phyloP scores from a whole-genome alignment of 2,888 invertebrate genomes.

The Chloroclystis v-ata region DNA sequence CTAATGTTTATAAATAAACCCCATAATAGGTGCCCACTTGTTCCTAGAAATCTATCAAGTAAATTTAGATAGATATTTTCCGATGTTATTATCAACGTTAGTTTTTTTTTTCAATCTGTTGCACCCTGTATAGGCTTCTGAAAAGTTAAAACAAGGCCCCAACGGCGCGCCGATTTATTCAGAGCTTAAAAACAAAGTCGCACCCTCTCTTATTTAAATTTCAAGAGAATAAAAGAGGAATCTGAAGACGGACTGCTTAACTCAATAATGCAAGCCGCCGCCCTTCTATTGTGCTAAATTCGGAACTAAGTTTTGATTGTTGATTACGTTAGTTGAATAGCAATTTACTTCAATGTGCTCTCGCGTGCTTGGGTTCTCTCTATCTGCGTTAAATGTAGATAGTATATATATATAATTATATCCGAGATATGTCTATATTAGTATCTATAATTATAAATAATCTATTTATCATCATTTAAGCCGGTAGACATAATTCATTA shows the following conservation, averaged over 20 bases:
- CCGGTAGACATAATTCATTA: too few relatives aligned
- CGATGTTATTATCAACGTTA: not conserved
- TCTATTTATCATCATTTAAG: too few relatives aligned
- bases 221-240: slow-evolving; percentile 13
- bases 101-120: not conserved
- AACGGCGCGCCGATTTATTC: slow-evolving; percentile 5
- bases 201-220: slow-evolving; percentile 10
- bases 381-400: too few relatives aligned
- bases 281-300: slow-evolving; percentile 21
- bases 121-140: not conserved
- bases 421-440: too few relatives aligned
- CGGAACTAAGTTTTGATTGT: slow-evolving; percentile 10
- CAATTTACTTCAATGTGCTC: not conserved
- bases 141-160: not conserved
- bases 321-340: not conserved
- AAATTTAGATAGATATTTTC: too few relatives aligned
- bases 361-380: too few relatives aligned
- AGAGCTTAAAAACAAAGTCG: slow-evolving; percentile 16
- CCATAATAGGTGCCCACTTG: too few relatives aligned
- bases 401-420: too few relatives aligned
- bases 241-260: slow-evolving; percentile 15
- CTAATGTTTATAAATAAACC: too few relatives aligned
- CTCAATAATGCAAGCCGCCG: slow-evolving; percentile 17
- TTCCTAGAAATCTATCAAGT: too few relatives aligned
- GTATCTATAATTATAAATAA: too few relatives aligned